A percentile compares a stretch with the other conserved stretches of the same genome.
Evolutionary conservation across 1,140 invertebrate genomes (phyloP).

Genomic region (Parapsyche elsis): DNA sequence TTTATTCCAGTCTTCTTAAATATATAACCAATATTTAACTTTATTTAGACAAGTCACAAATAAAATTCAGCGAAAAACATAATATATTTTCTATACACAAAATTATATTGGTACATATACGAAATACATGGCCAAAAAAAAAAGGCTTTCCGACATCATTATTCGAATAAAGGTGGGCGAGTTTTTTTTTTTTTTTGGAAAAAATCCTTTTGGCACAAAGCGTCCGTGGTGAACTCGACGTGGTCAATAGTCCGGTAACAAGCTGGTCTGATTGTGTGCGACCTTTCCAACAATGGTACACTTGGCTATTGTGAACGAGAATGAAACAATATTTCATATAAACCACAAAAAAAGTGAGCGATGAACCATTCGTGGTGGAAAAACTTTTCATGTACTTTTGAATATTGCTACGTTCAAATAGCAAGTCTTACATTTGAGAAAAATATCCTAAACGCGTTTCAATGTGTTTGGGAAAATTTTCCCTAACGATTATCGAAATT

Average conservation of each 20-base stretch:
- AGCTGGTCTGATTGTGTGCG: constrained; percentile 26
- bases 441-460: too few species aligned
- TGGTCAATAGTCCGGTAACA: constrained; percentile 32
- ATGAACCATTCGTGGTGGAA: background rate
- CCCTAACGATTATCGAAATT: too few species aligned
- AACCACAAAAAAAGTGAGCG: background rate
- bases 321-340: constrained; percentile 3
- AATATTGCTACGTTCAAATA: background rate
- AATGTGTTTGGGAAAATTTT: too few species aligned
- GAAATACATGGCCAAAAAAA: background rate
- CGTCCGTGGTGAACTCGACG: background rate
- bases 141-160: constrained; percentile 17
- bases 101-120: background rate
- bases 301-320: background rate
- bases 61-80: too few species aligned
- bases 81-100: too few species aligned
- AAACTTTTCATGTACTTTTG: background rate
- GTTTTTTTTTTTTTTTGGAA: background rate
- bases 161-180: background rate
- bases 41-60: too few species aligned
- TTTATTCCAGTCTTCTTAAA: background rate
- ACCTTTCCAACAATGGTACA: constrained; percentile 11
- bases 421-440: too few species aligned
- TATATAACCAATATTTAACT: background rate
- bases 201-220: constrained; percentile 8